These are phyloP conservation scores for Hypothenemus hampei DNA, from an alignment of 1,140 invertebrate species.

Conservation along the genomic window DNA sequence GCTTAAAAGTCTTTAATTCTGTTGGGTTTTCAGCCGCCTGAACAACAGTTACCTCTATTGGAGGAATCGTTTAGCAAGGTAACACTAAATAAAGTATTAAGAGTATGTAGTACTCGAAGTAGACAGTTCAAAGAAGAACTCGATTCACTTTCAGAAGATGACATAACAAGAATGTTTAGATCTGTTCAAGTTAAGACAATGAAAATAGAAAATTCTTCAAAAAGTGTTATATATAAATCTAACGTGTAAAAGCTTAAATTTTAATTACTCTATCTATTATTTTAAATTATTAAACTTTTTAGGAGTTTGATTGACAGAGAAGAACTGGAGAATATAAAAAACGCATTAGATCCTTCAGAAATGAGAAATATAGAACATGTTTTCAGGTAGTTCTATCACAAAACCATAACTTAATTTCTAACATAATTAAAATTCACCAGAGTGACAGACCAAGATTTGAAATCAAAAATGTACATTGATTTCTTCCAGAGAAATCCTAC, in stretches of 20 bases:
- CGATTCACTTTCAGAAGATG: not conserved
- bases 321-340: conserved; percentile 1
- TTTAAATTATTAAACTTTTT: not conserved
- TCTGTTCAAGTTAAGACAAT: not conserved
- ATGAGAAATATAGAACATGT: not conserved
- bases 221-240: not conserved
- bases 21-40: conserved; percentile 1
- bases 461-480: conserved; percentile 34
- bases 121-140: conserved; percentile 7
- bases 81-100: not conserved
- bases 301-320: not conserved
- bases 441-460: not conserved
- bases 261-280: not conserved
- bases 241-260: not conserved
- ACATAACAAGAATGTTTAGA: not conserved
- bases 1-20: not conserved
- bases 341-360: not conserved
- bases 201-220: not conserved
- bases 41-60: conserved; percentile 8
- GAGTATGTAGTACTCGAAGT: not conserved
- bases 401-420: not conserved
- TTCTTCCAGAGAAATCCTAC: conserved; percentile 35
- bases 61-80: conserved; percentile 1
- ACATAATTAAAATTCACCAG: not conserved
- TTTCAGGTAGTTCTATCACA: not conserved